Evolutionary conservation across 2,113 vertebrate species (phyloP).

Genomic region (Pica pica): DNA sequence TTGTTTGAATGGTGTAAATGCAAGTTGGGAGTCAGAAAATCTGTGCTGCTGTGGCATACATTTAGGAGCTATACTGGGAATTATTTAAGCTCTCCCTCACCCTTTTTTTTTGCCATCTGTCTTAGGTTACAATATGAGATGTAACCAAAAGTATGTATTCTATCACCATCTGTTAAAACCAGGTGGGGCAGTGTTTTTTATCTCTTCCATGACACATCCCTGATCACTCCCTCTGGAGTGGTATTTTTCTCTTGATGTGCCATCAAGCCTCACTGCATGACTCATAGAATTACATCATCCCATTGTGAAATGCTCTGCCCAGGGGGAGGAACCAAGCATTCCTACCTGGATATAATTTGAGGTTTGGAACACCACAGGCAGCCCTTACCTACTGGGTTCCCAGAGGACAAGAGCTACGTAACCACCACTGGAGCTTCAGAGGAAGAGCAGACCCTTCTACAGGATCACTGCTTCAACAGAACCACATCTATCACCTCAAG

Average conservation of each 20-base stretch:
- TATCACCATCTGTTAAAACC: not conserved
- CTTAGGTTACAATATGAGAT: not conserved
- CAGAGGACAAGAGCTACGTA: not conserved
- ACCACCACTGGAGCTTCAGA: not conserved
- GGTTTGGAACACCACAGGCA: not conserved
- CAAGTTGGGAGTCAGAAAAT: not conserved
- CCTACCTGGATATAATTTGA: not conserved
- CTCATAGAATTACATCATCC: not conserved
- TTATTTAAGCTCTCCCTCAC: not conserved
- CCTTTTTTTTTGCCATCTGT: not conserved
- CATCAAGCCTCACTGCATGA: not conserved
- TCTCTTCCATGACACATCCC: not conserved
- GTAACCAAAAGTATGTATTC: not conserved
- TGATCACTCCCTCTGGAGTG: not conserved
- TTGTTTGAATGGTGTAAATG: not conserved
- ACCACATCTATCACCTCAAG: not conserved
- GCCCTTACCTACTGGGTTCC: not conserved
- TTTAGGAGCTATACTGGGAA: not conserved
- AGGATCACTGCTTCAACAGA: not conserved
- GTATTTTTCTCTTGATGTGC: not conserved
- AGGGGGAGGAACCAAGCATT: not conserved
- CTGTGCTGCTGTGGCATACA: not conserved
- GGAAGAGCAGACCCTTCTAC: not conserved
- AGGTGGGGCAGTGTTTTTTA: not conserved
- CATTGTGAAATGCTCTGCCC: not conserved